Percentiles rank a stretch among this genome's conserved stretches.
Evolutionary conservation across 2,113 vertebrate genomes (phyloP).

Genomic region (Vimba vimba): DNA sequence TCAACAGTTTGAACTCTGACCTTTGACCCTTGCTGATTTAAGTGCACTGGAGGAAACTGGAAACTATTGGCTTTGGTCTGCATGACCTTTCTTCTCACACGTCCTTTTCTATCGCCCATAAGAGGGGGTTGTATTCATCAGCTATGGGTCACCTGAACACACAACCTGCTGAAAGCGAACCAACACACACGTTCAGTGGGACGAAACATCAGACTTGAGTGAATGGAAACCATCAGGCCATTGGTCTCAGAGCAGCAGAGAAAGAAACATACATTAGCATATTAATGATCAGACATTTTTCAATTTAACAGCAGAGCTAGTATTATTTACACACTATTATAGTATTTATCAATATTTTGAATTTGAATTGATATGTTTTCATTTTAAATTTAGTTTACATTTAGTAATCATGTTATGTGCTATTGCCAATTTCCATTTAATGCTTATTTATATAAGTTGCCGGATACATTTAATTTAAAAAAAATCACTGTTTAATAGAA

Average conservation of each 20-base stretch:
- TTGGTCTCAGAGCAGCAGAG: neutral
- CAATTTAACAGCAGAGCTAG: neutral
- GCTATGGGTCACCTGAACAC: neutral
- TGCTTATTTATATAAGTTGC: no score
- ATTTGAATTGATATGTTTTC: neutral
- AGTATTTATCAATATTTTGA: neutral
- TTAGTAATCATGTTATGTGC: neutral
- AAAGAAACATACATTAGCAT: neutral
- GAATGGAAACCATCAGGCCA: neutral
- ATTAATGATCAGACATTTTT: conserved; percentile 61
- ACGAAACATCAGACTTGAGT: conserved; percentile 9
- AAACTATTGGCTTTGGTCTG: conserved; percentile 5
- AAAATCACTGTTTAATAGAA: no score
- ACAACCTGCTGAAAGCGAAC: conserved; percentile 25
- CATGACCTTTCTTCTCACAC: conserved; percentile 6
- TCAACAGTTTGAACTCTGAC: conserved; percentile 27
- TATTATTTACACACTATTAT: neutral
- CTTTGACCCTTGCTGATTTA: conserved; percentile 26
- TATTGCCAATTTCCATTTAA: neutral
- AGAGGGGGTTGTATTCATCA: conserved; percentile 6
- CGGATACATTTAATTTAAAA: neutral
- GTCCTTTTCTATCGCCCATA: neutral
- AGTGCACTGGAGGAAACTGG: conserved; percentile 13
- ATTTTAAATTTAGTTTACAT: no score
- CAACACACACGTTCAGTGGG: neutral